phyloP scores from a whole-genome alignment of 2,113 vertebrate genomes.

The Siphamia tubifer region DNA sequence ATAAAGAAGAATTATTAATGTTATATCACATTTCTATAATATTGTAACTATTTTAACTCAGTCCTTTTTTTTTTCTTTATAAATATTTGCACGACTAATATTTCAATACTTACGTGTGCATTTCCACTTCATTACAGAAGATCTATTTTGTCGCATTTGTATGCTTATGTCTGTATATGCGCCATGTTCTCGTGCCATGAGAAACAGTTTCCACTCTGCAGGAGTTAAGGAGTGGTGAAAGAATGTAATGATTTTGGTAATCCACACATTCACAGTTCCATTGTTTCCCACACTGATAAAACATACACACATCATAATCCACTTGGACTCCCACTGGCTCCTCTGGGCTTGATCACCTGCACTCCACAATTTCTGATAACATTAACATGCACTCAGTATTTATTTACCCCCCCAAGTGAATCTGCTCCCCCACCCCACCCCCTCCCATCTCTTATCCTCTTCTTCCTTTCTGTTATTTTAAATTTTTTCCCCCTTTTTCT shows the following conservation, averaged over 20 bases:
- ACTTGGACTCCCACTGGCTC: conserved; percentile 21
- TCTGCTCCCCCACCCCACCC: neutral
- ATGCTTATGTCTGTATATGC: neutral
- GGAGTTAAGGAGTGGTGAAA: conserved; percentile 18
- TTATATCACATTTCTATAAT: no score
- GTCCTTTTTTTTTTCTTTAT: no score
- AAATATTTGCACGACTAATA: neutral
- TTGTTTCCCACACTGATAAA: conserved; percentile 22
- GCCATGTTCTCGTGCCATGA: neutral
- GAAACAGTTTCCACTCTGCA: conserved; percentile 12
- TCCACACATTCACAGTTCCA: conserved; percentile 11
- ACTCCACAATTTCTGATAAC: conserved; percentile 46
- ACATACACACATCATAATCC: neutral
- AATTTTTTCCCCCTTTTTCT: neutral
- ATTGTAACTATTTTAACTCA: no score
- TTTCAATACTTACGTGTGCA: neutral
- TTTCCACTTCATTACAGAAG: neutral
- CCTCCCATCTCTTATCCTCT: conserved; percentile 8
- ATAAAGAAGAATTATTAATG: no score
- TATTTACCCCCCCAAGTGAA: neutral
- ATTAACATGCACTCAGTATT: conserved; percentile 42
- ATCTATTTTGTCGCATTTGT: neutral
- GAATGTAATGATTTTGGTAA: conserved; percentile 38
- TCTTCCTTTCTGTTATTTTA: conserved; percentile 18
- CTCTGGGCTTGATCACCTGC: conserved; percentile 49